These are phyloP conservation scores for Verasper variegatus DNA, from an alignment of 2,113 vertebrate species.

Conservation along the genomic window DNA sequence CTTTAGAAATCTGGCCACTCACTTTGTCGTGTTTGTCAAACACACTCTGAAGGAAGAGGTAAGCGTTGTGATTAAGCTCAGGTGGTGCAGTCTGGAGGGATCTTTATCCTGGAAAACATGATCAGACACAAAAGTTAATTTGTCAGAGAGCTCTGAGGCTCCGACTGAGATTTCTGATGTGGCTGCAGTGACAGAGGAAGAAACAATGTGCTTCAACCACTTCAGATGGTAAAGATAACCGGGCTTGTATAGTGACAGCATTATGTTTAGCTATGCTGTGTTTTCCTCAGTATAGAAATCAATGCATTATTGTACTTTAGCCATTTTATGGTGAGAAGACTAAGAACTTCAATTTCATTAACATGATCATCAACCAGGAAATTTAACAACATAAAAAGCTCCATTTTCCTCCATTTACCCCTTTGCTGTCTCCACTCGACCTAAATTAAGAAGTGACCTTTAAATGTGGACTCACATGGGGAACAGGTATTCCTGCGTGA, in stretches of 20 bases:
- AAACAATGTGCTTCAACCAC: background rate
- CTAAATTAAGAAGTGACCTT: background rate
- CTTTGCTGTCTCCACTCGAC: background rate
- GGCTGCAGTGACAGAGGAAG: no score
- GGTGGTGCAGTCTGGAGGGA: constrained; percentile 94
- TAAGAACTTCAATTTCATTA: no score
- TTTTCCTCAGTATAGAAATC: no score
- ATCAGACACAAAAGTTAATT: constrained; percentile 2
- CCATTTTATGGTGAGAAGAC: no score
- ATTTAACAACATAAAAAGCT: no score
- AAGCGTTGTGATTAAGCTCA: constrained; percentile 98
- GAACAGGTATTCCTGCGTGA: constrained; percentile 96
- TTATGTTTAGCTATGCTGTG: background rate
- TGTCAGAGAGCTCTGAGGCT: background rate
- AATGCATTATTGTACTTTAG: no score
- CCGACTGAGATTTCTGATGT: background rate
- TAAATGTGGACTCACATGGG: constrained; percentile 85
- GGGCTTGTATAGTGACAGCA: background rate
- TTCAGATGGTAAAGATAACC: background rate
- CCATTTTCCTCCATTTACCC: no score
- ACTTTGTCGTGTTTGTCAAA: constrained; percentile 99
- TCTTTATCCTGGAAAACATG: constrained; percentile 87
- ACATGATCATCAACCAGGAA: no score
- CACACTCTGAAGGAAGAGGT: constrained; percentile 97
- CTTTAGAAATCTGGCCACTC: constrained; percentile 60